Evolutionary conservation across 2,797 vertebrate species (phyloP).

Genomic region (Hoplostethus atlanticus): DNA sequence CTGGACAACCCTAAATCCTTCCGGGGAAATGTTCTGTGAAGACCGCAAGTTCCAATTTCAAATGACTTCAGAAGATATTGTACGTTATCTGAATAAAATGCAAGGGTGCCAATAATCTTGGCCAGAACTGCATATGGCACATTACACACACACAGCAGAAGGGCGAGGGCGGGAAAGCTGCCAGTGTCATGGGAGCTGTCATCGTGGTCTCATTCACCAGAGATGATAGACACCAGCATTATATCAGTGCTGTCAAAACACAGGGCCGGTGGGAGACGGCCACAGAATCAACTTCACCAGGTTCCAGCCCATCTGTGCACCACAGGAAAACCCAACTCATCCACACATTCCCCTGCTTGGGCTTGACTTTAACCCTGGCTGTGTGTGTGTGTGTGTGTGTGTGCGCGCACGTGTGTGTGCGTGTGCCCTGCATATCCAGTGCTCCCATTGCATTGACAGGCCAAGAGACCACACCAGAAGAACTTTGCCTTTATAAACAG

Average conservation of each 20-base stretch:
- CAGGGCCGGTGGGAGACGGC: constrained; percentile 30
- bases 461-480: constrained; percentile 77
- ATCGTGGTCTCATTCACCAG: neutral
- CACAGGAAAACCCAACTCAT: constrained; percentile 71
- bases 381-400: constrained; percentile 60
- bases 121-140: constrained; percentile 17
- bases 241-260: constrained; percentile 55
- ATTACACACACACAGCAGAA: constrained; percentile 32
- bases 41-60: no score
- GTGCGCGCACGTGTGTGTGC: constrained; percentile 25
- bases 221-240: constrained; percentile 32
- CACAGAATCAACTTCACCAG: constrained; percentile 31
- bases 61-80: no score
- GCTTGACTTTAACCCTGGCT: constrained; percentile 66
- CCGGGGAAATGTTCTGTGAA: no score
- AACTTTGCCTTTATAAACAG: constrained; percentile 70
- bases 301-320: constrained; percentile 53
- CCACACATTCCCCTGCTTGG: constrained; percentile 63
- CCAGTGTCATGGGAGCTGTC: constrained; percentile 34
- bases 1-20: no score
- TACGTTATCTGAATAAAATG: no score
- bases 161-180: constrained; percentile 26
- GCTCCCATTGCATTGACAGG: constrained; percentile 53
- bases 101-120: no score
- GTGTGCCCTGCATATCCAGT: constrained; percentile 54